phyloP scores from a whole-genome alignment of 2,113 vertebrate genomes.

The Oryzias celebensis region DNA sequence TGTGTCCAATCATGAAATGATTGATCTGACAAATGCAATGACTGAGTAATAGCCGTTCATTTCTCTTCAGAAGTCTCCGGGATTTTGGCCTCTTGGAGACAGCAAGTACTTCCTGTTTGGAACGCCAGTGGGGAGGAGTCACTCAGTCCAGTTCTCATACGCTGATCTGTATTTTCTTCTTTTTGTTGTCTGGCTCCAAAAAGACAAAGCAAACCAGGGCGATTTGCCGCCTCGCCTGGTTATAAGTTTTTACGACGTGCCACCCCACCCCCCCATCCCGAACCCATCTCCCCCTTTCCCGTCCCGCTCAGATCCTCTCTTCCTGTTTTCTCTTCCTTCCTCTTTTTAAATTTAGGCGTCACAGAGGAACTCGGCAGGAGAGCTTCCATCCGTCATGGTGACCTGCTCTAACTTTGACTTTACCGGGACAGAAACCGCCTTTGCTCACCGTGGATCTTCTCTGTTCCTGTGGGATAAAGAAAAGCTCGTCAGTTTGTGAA shows the following conservation, averaged over 20 bases:
- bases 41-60: too few species aligned
- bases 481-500: background rate
- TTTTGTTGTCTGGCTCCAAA: slow-evolving; percentile 47
- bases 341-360: slow-evolving; percentile 31
- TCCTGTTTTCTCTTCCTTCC: slow-evolving; percentile 52
- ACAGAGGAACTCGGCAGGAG: slow-evolving; percentile 2
- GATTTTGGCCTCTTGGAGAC: too few species aligned
- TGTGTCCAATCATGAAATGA: too few species aligned
- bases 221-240: slow-evolving; percentile 35
- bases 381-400: slow-evolving; percentile 36
- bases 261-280: background rate
- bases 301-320: slow-evolving; percentile 39
- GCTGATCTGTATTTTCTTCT: slow-evolving; percentile 29
- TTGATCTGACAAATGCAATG: too few species aligned
- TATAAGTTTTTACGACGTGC: slow-evolving; percentile 72
- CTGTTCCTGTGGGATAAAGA: slow-evolving; percentile 53
- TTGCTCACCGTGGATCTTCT: slow-evolving; percentile 65
- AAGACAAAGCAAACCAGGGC: slow-evolving; percentile 68
- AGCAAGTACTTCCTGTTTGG: too few species aligned
- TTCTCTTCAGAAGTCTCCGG: too few species aligned
- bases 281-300: slow-evolving; percentile 19
- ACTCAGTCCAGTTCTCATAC: too few species aligned
- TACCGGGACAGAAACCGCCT: too few species aligned
- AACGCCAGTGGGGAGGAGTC: too few species aligned
- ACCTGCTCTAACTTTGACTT: slow-evolving; percentile 5